Evolutionary conservation across 1,140 invertebrate species (phyloP).

Genomic region (Caenorhabditis briggsae): DNA sequence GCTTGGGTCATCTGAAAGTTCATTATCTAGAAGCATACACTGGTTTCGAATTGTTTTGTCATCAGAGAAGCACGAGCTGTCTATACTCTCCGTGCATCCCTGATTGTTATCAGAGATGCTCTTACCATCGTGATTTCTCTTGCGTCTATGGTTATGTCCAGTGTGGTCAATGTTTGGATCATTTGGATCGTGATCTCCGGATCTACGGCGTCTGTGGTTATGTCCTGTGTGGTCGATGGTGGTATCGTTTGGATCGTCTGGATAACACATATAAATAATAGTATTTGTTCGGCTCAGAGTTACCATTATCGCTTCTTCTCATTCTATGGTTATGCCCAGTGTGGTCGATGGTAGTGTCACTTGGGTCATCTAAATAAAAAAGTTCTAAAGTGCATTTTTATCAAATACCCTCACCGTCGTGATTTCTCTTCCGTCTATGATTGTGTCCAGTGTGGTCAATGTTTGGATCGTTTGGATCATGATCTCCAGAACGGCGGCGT

Average conservation of each 20-base stretch:
- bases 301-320: constrained; percentile 15
- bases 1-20: constrained; percentile 20
- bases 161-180: constrained; percentile 57
- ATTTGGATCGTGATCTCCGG: constrained; percentile 55
- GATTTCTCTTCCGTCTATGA: constrained; percentile 21
- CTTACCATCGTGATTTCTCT: constrained; percentile 16
- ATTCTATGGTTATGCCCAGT: constrained; percentile 53
- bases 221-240: constrained; percentile 44
- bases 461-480: constrained; percentile 54
- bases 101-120: background rate
- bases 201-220: constrained; percentile 20
- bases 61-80: no score
- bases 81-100: no score
- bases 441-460: constrained; percentile 57
- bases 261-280: background rate
- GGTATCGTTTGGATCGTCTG: constrained; percentile 24
- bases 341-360: constrained; percentile 17
- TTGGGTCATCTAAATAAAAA: constrained; percentile 3
- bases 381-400: background rate
- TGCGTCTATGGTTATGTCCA: constrained; percentile 54
- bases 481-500: background rate
- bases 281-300: background rate
- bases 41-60: no score
- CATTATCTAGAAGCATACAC: background rate
- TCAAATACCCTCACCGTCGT: background rate